Evolutionary conservation across 2,797 vertebrate genomes (phyloP), one percentile per base, ranked within the genome.

Genomic region (Chromis chromis): DNA sequence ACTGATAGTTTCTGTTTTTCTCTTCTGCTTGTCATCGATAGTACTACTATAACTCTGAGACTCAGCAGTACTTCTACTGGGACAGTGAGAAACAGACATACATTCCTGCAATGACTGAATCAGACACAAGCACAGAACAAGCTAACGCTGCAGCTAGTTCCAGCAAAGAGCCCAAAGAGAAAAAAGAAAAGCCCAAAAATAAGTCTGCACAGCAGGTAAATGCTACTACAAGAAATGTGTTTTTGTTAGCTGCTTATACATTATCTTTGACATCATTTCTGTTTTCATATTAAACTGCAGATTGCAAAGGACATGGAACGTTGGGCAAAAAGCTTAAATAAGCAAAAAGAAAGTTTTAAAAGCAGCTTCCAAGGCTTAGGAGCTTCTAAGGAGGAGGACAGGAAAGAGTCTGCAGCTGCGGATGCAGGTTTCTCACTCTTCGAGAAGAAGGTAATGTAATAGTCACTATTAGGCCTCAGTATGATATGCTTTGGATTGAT

Each of bases 291-390:
- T 27, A 3, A 21, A 65, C 75, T 76, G 4, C 91, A 99, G 97
- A 99, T 99, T 25, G 96, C 97, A 27, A 98, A 99, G 90, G 97
- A 99, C 84, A 99, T 99, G 97, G 96, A 97, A 58, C 96, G 97
- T 49, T 99, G 97, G 97, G 97, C 97, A 31, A 98, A 99, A 93
- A 98, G 96, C 81, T 88, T 98, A 77, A 99, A 99, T 87, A 99
- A 97, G 79, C 96, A 98, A 89, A 99, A 98, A 54, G 97, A 98
- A 83, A 96, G 95, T 76, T 96, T 96, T 83, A 98, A 94, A 84
- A 96, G 95, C 61, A 96, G 94, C 84, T 96, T 96, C 83, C 96
- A 97, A 83, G 94, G 95, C 0, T 86, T 96, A 44, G 88, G 82
- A 64, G 52, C 39, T 21, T 88, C 76, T 58, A 96, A 89, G 71